Percentiles rank a stretch among this genome's conserved stretches.
phyloP scores from a whole-genome alignment of 1,140 invertebrate species.

The Brachionus manjavacas region DNA sequence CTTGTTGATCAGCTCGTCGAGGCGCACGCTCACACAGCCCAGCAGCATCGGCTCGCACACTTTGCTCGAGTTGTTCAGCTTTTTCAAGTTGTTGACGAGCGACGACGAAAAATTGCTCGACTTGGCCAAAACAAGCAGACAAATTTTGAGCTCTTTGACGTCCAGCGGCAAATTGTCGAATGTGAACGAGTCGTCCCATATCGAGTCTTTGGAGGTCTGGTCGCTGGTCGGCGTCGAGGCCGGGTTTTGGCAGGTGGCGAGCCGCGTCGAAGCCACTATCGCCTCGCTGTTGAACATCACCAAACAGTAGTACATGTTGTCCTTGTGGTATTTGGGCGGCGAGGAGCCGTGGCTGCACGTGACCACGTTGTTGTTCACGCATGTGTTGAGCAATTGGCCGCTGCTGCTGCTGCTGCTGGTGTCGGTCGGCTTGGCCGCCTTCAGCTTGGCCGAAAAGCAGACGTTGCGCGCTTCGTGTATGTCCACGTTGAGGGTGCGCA shows the following conservation, averaged over 20 bases:
- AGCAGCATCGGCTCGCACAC: not conserved
- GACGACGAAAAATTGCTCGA: constrained; percentile 22
- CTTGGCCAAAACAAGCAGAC: constrained; percentile 6
- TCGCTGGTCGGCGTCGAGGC: too few relatives aligned
- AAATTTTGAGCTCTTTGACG: constrained; percentile 35
- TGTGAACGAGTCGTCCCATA: constrained; percentile 37
- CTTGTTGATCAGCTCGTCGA: constrained; percentile 11
- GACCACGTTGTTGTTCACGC: not conserved
- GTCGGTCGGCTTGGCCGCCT: not conserved
- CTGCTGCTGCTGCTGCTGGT: not conserved
- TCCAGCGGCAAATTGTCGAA: constrained; percentile 34
- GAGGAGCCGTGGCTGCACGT: not conserved
- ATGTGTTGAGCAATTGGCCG: not conserved
- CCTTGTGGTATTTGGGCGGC: constrained; percentile 9
- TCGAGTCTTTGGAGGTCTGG: not conserved
- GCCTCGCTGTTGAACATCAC: constrained; percentile 29
- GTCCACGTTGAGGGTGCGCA: constrained; percentile 16
- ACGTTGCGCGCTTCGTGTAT: constrained; percentile 37
- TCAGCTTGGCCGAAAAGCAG: not conserved
- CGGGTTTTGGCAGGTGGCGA: not conserved
- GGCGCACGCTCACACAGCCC: not conserved
- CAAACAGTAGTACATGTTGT: constrained; percentile 35
- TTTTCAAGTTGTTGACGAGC: constrained; percentile 35
- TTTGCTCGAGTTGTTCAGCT: constrained; percentile 9
- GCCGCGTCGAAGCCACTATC: not conserved